A percentile compares a stretch with the other conserved stretches of the same genome.
These are phyloP conservation scores for Volucella inflata DNA, from an alignment of 2,888 invertebrate genomes.

Conservation along the genomic window DNA sequence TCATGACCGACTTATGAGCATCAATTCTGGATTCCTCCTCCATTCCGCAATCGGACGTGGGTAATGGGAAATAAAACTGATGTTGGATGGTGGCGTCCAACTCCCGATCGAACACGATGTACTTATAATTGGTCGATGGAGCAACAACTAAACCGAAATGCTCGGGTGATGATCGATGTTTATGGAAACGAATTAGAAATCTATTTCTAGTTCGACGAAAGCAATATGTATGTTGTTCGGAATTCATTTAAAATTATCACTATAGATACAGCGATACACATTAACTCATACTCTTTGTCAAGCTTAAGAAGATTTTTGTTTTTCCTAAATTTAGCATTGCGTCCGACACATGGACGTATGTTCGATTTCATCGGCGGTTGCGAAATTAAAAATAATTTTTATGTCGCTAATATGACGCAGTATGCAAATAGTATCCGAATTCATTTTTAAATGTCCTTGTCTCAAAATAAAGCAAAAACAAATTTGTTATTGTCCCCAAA, in stretches of 20 bases:
- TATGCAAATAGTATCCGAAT: background rate
- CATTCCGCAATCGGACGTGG: slow-evolving; percentile 45
- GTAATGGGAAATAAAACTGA: slow-evolving; percentile 20
- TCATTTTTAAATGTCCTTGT: slow-evolving; percentile 28
- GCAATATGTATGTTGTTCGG: background rate
- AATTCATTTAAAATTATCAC: background rate
- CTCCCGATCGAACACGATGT: too few relatives aligned
- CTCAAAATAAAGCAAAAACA: background rate
- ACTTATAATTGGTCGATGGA: slow-evolving; percentile 38
- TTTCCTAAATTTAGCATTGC: slow-evolving; percentile 60
- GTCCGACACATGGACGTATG: slow-evolving; percentile 6
- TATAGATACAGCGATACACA: background rate
- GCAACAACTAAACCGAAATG: slow-evolving; percentile 21
- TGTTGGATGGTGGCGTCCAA: too few relatives aligned
- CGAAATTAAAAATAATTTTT: slow-evolving; percentile 18
- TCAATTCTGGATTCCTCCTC: background rate
- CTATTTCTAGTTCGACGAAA: slow-evolving; percentile 23
- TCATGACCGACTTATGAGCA: slow-evolving; percentile 31
- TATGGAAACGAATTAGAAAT: slow-evolving; percentile 19
- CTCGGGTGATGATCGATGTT: slow-evolving; percentile 43
- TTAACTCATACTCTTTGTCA: slow-evolving; percentile 26
- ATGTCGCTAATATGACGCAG: background rate
- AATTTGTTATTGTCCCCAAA: background rate
- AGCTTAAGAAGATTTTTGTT: slow-evolving; percentile 43
- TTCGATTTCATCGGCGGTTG: slow-evolving; percentile 33